Base-by-base conservation (phyloP, 1,140 invertebrate species). In the Drosophila murphyi region DNA sequence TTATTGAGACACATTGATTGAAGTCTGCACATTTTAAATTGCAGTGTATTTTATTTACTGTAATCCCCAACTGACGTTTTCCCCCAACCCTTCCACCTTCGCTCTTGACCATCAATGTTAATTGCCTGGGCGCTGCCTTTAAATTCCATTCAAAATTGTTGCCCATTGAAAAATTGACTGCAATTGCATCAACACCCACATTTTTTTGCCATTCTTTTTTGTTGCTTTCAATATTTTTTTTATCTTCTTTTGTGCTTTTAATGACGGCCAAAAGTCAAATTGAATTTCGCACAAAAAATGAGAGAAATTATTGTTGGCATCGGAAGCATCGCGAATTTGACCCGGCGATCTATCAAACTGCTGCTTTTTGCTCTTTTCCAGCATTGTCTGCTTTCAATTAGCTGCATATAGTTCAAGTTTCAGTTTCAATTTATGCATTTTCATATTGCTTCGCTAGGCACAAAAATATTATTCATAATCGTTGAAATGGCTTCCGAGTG, bases 351-450 rank as follows among this genome's bases (percentile, higher is more conserved):
- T 86, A 87, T 76, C 79, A 88, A 68, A 79, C 55, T 55, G 62
- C 77, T 73, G 68, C 67, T 57, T n/a, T 43, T 43, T 52, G 62
- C 7, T 29, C 41, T 12, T 79, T 78, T 72, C 48, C 48, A 37
- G 37, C 80, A 77, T 80, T 76, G 77, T 69, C 76, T 61, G 65
- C 52, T 48, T 88, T 79, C 82, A 86, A 86, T 86, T 86, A 85
- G 82, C 82, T 78, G 59, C 71, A 88, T 76, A 82, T 82, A 86
- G 83, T 88, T 82, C 72, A 83, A 79, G 72, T 72, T 79, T 79
- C 80, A 87, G 77, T 88, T 82, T 76, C 69, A 78, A 82, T 86
- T 86, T 86, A 82, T 88, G 64, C 63, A 78, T 82, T 86, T 86
- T 82, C 64, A 86, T 76, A 70, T 72, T 67, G 63, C 74, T 55